Percentiles rank a stretch among this genome's conserved stretches.
These are phyloP conservation scores for Chaetura pelagica DNA, from an alignment of 2,113 vertebrate genomes.

Conservation along the genomic window DNA sequence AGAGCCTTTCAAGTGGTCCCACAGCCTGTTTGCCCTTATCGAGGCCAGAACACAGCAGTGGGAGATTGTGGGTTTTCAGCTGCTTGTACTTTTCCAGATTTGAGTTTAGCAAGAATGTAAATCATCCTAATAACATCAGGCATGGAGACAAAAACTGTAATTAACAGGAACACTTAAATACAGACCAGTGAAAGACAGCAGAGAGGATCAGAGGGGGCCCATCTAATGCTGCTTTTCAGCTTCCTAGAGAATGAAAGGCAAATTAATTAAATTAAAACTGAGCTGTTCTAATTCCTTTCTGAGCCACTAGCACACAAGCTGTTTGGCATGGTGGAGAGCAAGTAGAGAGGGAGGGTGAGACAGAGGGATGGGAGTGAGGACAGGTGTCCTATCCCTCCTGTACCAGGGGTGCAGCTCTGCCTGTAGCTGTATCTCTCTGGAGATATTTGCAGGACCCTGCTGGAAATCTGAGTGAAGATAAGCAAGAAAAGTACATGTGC, in stretches of 20 bases:
- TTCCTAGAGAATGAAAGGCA: not conserved
- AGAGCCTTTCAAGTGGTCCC: not conserved
- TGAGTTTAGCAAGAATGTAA: not conserved
- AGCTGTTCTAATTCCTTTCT: conserved; percentile 39
- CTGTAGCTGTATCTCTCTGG: fast-evolving
- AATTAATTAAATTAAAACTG: conserved; percentile 66
- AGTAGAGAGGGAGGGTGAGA: not conserved
- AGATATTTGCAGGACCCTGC: fast-evolving
- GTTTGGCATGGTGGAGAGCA: not conserved
- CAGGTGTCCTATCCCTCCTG: not conserved
- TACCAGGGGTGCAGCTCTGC: fast-evolving
- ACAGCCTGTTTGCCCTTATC: not conserved
- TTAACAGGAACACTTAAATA: conserved; percentile 21
- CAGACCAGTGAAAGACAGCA: not conserved
- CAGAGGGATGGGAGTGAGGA: not conserved
- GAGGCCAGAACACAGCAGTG: not conserved
- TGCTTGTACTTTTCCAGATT: not conserved
- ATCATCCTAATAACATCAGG: not conserved
- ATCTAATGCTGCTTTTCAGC: conserved; percentile 26
- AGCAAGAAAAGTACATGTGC: not conserved
- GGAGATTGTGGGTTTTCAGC: not conserved
- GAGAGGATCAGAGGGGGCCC: not conserved
- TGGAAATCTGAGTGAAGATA: not conserved
- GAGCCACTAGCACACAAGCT: fast-evolving
- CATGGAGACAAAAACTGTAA: not conserved